Evolutionary conservation across 2,888 invertebrate species (phyloP), one percentile per base, ranked within the genome.

Genomic region (Thymelicus acteon): DNA sequence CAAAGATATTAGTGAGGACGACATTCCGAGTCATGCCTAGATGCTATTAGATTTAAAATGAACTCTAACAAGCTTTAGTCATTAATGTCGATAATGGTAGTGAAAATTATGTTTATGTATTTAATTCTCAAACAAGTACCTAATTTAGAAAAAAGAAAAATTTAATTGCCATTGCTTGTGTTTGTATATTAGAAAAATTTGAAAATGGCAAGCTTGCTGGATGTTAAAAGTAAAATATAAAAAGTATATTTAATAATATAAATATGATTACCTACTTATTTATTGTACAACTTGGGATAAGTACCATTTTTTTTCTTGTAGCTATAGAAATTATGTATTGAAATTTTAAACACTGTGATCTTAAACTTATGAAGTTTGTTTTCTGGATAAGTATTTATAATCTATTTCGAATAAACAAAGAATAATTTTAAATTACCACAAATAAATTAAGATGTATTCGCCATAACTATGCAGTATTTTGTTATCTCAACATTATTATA

Each of bases 1-100:
- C 67, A 67, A 67, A 67, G 67, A 67, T 67, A 61, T 7, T 61
- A 61, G 67, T 67, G 60, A 67, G 52, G 8, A 31, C 13, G 52
- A 67, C 60, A 61, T 60, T 67, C 60, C 67, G 52, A 44, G 65
- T 57, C 48, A 57, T 48, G 7, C 7, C 57, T 58, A 67, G 60
- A 67, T 61, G 67, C 44, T 61, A 54, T 52, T 52, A 67, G 60
- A 15, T 67, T 60, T 31, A 31, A 31, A 31, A 31, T 3, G 1
- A 31, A 31, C 31, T 31, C 31, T 60, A 37, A 49, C 15, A 60
- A 37, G 19, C 12, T 63, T 72, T 31, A 31, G 24, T 24, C 24
- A 37, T 24, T 47, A 62, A 64, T 60, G 47, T 54, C 5, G 13
- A 12, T 10, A 47, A 47, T 47, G 47, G 7, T 1, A 47, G 10